Percentiles rank a stretch among this genome's conserved stretches.
These are phyloP conservation scores for Zeugodacus cucurbitae DNA, from an alignment of 1,140 invertebrate species.

Conservation along the genomic window DNA sequence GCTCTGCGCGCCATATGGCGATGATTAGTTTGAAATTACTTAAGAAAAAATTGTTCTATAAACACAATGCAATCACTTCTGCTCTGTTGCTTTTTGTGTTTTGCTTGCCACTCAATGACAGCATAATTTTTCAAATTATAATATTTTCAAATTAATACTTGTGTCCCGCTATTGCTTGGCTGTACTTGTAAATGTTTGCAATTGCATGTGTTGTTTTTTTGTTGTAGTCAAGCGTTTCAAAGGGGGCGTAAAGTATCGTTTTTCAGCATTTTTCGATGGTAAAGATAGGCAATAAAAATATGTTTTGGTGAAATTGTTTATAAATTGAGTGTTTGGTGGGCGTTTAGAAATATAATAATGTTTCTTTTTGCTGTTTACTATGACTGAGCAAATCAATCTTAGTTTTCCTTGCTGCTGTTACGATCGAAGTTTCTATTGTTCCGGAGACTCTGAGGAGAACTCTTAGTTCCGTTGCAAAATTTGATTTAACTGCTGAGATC, in stretches of 20 bases:
- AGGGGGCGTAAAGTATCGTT: not conserved
- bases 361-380: too few relatives aligned
- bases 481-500: too few relatives aligned
- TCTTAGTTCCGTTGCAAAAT: too few relatives aligned
- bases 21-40: conserved; percentile 32
- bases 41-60: conserved; percentile 16
- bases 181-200: not conserved
- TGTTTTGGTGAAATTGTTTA: not conserved
- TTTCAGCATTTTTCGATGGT: not conserved
- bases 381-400: too few relatives aligned
- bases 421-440: too few relatives aligned
- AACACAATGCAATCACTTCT: conserved; percentile 5
- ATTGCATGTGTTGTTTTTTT: not conserved
- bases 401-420: too few relatives aligned
- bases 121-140: conserved; percentile 7
- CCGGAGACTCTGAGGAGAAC: too few relatives aligned
- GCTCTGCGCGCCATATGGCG: conserved; percentile 18
- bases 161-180: not conserved
- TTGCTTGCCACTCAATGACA: conserved; percentile 31
- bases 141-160: not conserved
- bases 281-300: not conserved
- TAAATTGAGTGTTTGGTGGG: not conserved
- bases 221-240: not conserved
- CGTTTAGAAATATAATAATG: not conserved
- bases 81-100: not conserved